Percentiles rank a stretch among this genome's conserved stretches.
Evolutionary conservation across 2,797 vertebrate species (phyloP).

Genomic region (Malacoctenus gilli): DNA sequence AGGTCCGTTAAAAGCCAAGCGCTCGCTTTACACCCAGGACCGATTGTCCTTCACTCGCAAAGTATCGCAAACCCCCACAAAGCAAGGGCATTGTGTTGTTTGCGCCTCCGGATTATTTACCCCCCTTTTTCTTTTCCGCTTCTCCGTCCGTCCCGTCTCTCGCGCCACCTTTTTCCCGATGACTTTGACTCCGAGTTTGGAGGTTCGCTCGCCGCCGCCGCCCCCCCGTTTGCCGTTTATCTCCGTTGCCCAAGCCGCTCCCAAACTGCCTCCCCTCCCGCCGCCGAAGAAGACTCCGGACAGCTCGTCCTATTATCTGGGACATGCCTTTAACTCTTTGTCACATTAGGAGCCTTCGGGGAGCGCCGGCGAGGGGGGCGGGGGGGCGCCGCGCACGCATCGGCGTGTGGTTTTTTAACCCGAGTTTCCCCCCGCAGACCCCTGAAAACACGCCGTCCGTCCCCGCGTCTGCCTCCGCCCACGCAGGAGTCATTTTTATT

Average conservation of each 20-base stretch:
- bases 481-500: conserved; percentile 77
- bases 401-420: conserved; percentile 53
- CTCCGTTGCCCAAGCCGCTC: too few species aligned
- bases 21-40: conserved; percentile 82
- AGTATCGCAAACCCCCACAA: conserved; percentile 74
- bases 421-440: conserved; percentile 62
- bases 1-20: conserved; percentile 82
- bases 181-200: too few species aligned
- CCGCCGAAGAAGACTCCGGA: too few species aligned
- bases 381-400: conserved; percentile 33
- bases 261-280: too few species aligned
- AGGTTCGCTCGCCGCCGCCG: too few species aligned
- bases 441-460: conserved; percentile 73
- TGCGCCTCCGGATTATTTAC: conserved; percentile 39
- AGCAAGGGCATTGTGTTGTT: conserved; percentile 74
- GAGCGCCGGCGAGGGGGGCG: too few species aligned
- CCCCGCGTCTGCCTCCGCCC: conserved; percentile 58
- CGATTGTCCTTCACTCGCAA: conserved; percentile 81
- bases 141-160: too few species aligned
- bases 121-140: too few species aligned
- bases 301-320: too few species aligned
- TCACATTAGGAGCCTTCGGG: conserved; percentile 72
- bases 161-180: too few species aligned
- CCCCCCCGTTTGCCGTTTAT: too few species aligned
- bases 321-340: conserved; percentile 75